Evolutionary conservation across 2,113 vertebrate species (phyloP).

Genomic region (Sturnira hondurensis): DNA sequence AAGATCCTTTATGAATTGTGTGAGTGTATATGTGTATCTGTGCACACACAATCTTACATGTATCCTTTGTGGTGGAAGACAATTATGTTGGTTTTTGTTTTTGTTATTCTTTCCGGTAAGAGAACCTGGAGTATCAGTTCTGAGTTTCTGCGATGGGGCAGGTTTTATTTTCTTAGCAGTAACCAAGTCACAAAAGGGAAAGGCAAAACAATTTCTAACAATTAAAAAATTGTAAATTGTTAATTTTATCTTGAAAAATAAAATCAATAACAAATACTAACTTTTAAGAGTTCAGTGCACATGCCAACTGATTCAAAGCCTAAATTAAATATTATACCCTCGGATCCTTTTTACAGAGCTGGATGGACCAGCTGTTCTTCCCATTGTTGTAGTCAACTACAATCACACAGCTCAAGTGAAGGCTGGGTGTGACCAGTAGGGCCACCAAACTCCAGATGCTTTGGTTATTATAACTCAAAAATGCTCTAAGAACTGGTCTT

Average conservation of each 20-base stretch:
- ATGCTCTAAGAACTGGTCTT: not conserved
- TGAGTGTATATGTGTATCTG: not conserved
- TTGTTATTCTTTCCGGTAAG: slow-evolving; percentile 69
- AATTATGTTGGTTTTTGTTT: slow-evolving; percentile 48
- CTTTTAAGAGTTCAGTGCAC: not conserved
- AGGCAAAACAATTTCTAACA: slow-evolving; percentile 22
- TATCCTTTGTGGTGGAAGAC: slow-evolving; percentile 43
- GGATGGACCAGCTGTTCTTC: not conserved
- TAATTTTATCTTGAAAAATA: slow-evolving; percentile 41
- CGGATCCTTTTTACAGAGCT: not conserved
- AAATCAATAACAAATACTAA: not conserved
- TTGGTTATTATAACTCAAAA: not conserved
- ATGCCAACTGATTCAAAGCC: not conserved
- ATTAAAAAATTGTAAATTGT: too few relatives aligned
- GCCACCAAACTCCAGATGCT: not conserved
- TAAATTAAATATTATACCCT: not conserved
- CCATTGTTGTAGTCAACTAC: not conserved
- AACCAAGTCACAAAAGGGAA: slow-evolving; percentile 44
- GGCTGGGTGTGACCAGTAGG: not conserved
- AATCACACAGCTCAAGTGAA: not conserved
- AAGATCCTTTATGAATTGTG: not conserved
- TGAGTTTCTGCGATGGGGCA: slow-evolving; percentile 42
- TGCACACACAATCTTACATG: not conserved
- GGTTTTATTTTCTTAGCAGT: slow-evolving; percentile 63
- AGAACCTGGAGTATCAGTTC: slow-evolving; percentile 45